Conservation (phyloP, 2,797 vertebrate species). For the Telmatherina bonti region DNA sequence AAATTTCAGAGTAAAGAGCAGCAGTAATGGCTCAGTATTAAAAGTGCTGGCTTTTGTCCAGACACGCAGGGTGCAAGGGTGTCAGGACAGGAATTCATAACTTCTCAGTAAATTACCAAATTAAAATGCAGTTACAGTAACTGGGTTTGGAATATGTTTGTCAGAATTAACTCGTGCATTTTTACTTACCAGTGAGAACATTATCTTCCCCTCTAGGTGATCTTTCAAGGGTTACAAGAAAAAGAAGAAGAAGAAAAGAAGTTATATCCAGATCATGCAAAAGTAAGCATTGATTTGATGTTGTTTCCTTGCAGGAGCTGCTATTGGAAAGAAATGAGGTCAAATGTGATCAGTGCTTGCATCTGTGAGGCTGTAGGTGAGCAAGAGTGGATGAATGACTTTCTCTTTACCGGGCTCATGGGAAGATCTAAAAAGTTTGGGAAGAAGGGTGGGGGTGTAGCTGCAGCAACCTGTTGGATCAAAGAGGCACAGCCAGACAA, state of each 20-base stretch:
- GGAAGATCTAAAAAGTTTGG: slow-evolving; percentile 64
- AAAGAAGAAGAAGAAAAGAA: slow-evolving; percentile 27
- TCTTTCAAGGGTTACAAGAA: slow-evolving; percentile 24
- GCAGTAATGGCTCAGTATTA: slow-evolving; percentile 30
- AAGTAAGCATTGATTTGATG: slow-evolving; percentile 35
- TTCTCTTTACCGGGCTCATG: slow-evolving; percentile 46
- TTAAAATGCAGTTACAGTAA: slow-evolving; percentile 68
- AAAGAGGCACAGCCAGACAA: slow-evolving; percentile 31
- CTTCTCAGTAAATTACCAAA: slow-evolving; percentile 51
- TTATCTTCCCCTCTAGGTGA: slow-evolving; percentile 58
- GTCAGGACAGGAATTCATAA: slow-evolving; percentile 55
- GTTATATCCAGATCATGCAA: slow-evolving; percentile 43
- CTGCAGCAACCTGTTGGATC: slow-evolving; percentile 77
- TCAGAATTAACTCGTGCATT: slow-evolving; percentile 44
- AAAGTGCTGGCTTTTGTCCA: slow-evolving; percentile 57
- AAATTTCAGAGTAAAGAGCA: slow-evolving; percentile 29
- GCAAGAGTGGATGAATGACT: slow-evolving; percentile 71
- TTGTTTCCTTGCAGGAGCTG: slow-evolving; percentile 45
- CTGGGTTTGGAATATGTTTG: slow-evolving; percentile 53
- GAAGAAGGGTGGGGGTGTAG: slow-evolving; percentile 58
- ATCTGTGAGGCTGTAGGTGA: slow-evolving; percentile 42
- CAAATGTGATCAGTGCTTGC: slow-evolving; percentile 28
- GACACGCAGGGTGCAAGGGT: slow-evolving; percentile 49
- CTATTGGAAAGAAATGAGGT: slow-evolving; percentile 25
- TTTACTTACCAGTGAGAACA: slow-evolving; percentile 69